A percentile compares a stretch with the other conserved stretches of the same genome.
Conservation (phyloP, 2,113 vertebrate genomes). For the Corythaeola cristata region DNA sequence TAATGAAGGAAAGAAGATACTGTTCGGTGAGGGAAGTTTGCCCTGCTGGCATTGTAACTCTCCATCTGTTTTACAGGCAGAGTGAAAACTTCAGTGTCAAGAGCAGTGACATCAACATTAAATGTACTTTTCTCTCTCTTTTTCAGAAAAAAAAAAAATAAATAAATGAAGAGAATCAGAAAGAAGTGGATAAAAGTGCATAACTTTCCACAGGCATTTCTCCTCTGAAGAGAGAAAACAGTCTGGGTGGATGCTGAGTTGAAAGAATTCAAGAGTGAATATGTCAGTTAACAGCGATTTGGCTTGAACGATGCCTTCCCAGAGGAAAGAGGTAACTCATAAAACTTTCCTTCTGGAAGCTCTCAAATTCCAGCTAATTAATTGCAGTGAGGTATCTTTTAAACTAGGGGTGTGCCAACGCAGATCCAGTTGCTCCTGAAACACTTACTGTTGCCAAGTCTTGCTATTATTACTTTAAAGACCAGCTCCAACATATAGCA, state of each 20-base stretch:
- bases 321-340: constrained; percentile 55
- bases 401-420: constrained; percentile 31
- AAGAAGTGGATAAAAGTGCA: constrained; percentile 48
- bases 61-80: constrained; percentile 44
- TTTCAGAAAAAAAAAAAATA: not conserved
- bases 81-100: constrained; percentile 6
- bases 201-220: constrained; percentile 63
- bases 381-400: constrained; percentile 39
- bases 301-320: constrained; percentile 56
- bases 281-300: constrained; percentile 39
- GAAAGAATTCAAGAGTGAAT: constrained; percentile 49
- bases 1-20: not conserved
- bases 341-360: constrained; percentile 62
- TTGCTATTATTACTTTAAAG: constrained; percentile 31
- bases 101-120: constrained; percentile 36
- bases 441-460: constrained; percentile 1
- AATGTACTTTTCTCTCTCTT: not conserved
- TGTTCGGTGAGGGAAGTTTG: not conserved
- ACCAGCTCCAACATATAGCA: not conserved
- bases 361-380: constrained; percentile 56
- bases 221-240: constrained; percentile 53
- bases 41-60: constrained; percentile 1
- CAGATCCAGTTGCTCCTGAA: constrained; percentile 22
- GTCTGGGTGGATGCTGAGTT: constrained; percentile 49
- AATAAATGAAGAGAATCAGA: not conserved